Evolutionary conservation across 2,888 invertebrate species (phyloP).

Genomic region (Amorpha juglandis): DNA sequence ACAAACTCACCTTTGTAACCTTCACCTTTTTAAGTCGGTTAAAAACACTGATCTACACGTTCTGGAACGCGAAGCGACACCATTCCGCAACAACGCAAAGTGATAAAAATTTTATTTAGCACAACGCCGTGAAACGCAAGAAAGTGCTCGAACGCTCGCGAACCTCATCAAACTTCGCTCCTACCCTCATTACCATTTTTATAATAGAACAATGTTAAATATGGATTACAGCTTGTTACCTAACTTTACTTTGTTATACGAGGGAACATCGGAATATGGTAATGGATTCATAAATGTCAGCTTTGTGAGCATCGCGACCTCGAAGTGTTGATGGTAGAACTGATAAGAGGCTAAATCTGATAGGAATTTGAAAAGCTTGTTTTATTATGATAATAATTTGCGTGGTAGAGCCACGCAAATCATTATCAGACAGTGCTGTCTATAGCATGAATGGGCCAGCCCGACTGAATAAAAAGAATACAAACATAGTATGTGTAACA

Average conservation of each 20-base stretch:
- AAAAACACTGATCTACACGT: conserved; percentile 5
- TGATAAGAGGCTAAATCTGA: too few species aligned
- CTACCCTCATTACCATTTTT: conserved; percentile 52
- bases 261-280: background rate
- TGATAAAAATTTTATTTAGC: conserved; percentile 20
- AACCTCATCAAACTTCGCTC: conserved; percentile 58
- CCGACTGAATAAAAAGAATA: too few species aligned
- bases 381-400: too few species aligned
- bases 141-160: conserved; percentile 19
- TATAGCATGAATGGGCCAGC: too few species aligned
- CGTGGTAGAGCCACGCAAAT: too few species aligned
- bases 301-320: background rate
- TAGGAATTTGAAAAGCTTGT: too few species aligned
- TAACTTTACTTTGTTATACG: conserved; percentile 8
- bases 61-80: background rate
- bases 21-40: background rate
- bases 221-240: conserved; percentile 40
- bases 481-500: too few species aligned
- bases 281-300: background rate
- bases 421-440: too few species aligned
- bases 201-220: conserved; percentile 49
- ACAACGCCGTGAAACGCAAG: background rate
- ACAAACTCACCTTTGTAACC: too few species aligned
- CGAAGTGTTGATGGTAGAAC: too few species aligned
- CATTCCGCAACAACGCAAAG: background rate